Percentiles rank a stretch among this genome's conserved stretches.
phyloP scores from a whole-genome alignment of 2,113 vertebrate species.

The Nothocercus nigrocapillus region DNA sequence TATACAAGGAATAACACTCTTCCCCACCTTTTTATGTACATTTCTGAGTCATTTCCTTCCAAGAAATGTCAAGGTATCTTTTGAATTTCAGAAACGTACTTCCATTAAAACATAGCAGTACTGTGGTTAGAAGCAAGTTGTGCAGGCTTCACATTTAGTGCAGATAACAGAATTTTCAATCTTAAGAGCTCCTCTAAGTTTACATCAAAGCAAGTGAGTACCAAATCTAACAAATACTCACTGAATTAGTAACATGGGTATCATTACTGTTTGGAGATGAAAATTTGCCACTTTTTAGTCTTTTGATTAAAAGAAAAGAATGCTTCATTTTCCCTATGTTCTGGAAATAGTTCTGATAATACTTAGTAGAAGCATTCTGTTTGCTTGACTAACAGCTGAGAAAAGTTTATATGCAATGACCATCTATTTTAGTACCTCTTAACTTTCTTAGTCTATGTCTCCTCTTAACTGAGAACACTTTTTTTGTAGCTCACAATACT shows the following conservation, averaged over 20 bases:
- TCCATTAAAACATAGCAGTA: neutral
- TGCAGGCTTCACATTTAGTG: neutral
- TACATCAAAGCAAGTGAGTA: neutral
- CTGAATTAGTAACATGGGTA: neutral
- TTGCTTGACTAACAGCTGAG: neutral
- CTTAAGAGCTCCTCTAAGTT: neutral
- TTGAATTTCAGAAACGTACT: fast-evolving
- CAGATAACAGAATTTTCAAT: neutral
- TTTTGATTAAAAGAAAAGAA: neutral
- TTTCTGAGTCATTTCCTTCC: neutral
- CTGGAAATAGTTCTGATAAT: neutral
- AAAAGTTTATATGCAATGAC: neutral
- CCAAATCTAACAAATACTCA: neutral
- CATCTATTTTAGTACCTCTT: fast-evolving
- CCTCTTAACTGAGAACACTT: neutral
- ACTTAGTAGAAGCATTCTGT: neutral
- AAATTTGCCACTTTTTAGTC: neutral
- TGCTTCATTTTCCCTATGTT: neutral
- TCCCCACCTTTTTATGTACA: neutral
- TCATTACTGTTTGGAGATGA: neutral
- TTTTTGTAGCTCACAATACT: neutral
- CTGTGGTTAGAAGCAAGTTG: neutral
- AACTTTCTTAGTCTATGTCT: neutral
- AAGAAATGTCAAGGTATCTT: neutral
- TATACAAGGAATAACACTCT: neutral